phyloP scores from a whole-genome alignment of 2,113 vertebrate species.

The Hippopotamus amphibius region DNA sequence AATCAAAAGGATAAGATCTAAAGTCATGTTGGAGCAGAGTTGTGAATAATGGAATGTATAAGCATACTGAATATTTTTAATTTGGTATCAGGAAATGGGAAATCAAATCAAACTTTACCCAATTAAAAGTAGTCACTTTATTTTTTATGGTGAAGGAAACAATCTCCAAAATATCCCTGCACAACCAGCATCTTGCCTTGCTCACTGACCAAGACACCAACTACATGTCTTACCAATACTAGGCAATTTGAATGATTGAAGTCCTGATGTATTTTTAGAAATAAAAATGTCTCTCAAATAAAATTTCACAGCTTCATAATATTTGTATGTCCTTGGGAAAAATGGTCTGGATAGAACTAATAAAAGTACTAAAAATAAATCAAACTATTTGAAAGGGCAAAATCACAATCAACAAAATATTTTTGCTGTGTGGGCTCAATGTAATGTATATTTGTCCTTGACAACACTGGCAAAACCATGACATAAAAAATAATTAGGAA shows the following conservation, averaged over 20 bases:
- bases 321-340: slow-evolving; percentile 62
- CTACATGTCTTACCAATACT: fast-evolving
- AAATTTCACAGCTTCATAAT: slow-evolving; percentile 68
- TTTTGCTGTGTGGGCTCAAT: slow-evolving; percentile 72
- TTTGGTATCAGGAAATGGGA: slow-evolving; percentile 28
- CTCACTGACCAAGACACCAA: not conserved
- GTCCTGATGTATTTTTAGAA: slow-evolving; percentile 19
- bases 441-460: slow-evolving; percentile 59
- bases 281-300: slow-evolving; percentile 67
- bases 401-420: slow-evolving; percentile 79
- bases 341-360: slow-evolving; percentile 68
- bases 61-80: not conserved
- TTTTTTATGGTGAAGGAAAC: not conserved
- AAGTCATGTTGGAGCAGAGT: not conserved
- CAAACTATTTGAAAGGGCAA: slow-evolving; percentile 69
- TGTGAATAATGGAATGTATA: slow-evolving; percentile 25
- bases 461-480: not conserved
- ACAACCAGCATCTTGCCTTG: not conserved
- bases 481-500: slow-evolving; percentile 67
- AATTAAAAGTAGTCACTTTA: slow-evolving; percentile 45
- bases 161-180: not conserved
- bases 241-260: slow-evolving; percentile 21
- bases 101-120: slow-evolving; percentile 34
- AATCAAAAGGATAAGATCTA: slow-evolving; percentile 62
- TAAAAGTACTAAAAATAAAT: slow-evolving; percentile 82